Conservation (phyloP, 2,113 vertebrate species). For the Rana temporaria region DNA sequence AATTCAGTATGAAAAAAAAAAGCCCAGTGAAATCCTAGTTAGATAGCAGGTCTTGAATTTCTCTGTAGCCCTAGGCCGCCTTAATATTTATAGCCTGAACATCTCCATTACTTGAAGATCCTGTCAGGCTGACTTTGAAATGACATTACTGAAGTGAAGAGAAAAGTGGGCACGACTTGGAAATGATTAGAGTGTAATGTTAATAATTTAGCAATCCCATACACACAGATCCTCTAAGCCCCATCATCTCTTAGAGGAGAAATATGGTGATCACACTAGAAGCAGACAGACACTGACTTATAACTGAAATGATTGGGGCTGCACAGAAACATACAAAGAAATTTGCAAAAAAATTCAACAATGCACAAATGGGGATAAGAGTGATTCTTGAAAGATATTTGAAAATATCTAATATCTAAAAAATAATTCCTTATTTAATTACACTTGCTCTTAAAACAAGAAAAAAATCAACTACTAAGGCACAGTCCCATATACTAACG, state of each 20-base stretch:
- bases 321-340: background rate
- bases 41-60: conserved; percentile 49
- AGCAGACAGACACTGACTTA: conserved; percentile 12
- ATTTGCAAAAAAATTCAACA: conserved; percentile 9
- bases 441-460: too few relatives aligned
- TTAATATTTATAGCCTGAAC: conserved; percentile 58
- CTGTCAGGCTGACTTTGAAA: conserved; percentile 57
- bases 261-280: conserved; percentile 33
- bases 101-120: conserved; percentile 56
- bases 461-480: too few relatives aligned
- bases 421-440: too few relatives aligned
- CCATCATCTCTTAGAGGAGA: conserved; percentile 22
- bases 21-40: conserved; percentile 45
- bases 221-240: conserved; percentile 47
- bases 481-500: too few relatives aligned
- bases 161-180: conserved; percentile 56
- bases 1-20: conserved; percentile 42
- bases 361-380: background rate
- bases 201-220: conserved; percentile 56
- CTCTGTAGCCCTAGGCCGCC: conserved; percentile 51
- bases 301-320: conserved; percentile 20
- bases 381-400: too few relatives aligned
- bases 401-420: too few relatives aligned
- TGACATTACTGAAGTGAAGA: conserved; percentile 57
- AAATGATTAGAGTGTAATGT: conserved; percentile 56